Evolutionary conservation across 2,113 vertebrate genomes (phyloP), one percentile per base, ranked within the genome.

Genomic region (Cochlearius cochlearius): DNA sequence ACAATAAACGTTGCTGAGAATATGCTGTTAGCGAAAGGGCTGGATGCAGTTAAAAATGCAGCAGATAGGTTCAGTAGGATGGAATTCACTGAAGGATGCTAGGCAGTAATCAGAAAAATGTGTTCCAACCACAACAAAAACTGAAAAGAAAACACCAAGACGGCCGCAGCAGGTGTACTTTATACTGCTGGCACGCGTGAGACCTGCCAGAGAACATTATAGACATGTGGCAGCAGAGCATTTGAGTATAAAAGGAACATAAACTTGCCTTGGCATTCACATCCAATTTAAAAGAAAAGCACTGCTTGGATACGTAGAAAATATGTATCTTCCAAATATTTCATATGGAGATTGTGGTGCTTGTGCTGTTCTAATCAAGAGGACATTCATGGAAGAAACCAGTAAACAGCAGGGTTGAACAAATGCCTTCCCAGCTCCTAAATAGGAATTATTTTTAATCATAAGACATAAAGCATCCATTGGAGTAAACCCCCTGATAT

Each of bases 361-460:
- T 91, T 95, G 32, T 60, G 56, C 52, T 55, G 78, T 23, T 82
- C 73, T 88, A 95, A 96, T 93, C 96, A 96, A 85, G 89, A 86
- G 43, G 60, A 96, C 60, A 82, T 96, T 96, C 89, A 95, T 73
- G 45, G 32, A 92, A 79, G 77, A 76, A 91, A 75, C 53, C 81
- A 87, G 80, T 59, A 75, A 94, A 80, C 78, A 96, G 89, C 74
- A 91, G 94, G 88, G 53, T 84, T 85, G 74, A 96, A 90, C 43
- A 94, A 91, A 88, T 36, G 56, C 60, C 75, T 95, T 90, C 39
- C 69, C 26, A 81, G 75, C 64, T 86, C 59, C 36, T 52, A 92
- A 47, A 64, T 2, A 92, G 88, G 85, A 84, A 93, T 90, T 94
- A n/a, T 75, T 78, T 95, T 91, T 95, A 95, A 95, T 92, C 56